phyloP scores from a whole-genome alignment of 1,140 invertebrate genomes.

The Diprion similis region DNA sequence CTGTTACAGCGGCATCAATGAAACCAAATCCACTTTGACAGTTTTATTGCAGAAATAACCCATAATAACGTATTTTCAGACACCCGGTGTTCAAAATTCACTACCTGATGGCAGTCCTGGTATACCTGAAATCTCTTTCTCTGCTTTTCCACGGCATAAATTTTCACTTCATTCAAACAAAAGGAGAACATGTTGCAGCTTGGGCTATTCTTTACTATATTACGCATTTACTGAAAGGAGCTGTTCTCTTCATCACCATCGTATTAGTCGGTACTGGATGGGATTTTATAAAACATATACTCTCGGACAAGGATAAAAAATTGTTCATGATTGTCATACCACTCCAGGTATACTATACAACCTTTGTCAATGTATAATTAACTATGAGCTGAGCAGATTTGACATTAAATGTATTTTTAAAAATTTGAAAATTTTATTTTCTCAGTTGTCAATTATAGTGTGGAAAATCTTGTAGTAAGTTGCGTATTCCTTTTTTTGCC shows the following conservation, averaged over 20 bases:
- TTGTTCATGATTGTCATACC: slow-evolving; percentile 99
- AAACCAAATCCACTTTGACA: background rate
- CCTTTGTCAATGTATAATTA: background rate
- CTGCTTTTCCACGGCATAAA: slow-evolving; percentile 96
- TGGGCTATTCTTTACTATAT: slow-evolving; percentile 98
- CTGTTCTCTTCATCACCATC: slow-evolving; percentile 95
- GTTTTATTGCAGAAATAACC: background rate
- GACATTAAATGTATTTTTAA: slow-evolving; percentile 13
- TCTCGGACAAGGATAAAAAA: slow-evolving; percentile 96
- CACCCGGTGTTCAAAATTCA: slow-evolving; percentile 95
- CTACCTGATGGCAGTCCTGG: slow-evolving; percentile 94
- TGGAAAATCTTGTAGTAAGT: background rate
- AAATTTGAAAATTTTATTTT: slow-evolving; percentile 12
- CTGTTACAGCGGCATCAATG: background rate
- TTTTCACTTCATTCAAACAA: slow-evolving; percentile 94
- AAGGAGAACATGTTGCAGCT: slow-evolving; percentile 92
- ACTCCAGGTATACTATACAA: slow-evolving; percentile 75
- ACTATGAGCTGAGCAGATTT: background rate
- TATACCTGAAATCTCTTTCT: slow-evolving; percentile 92
- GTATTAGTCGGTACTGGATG: slow-evolving; percentile 97
- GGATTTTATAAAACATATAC: slow-evolving; percentile 98
- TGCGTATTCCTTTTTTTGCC: slow-evolving; percentile 26
- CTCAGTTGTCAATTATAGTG: slow-evolving; percentile 10
- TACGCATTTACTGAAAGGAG: slow-evolving; percentile 95
- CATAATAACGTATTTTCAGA: slow-evolving; percentile 56